phyloP scores from a whole-genome alignment of 2,888 invertebrate genomes.

The Dione vanillae region DNA sequence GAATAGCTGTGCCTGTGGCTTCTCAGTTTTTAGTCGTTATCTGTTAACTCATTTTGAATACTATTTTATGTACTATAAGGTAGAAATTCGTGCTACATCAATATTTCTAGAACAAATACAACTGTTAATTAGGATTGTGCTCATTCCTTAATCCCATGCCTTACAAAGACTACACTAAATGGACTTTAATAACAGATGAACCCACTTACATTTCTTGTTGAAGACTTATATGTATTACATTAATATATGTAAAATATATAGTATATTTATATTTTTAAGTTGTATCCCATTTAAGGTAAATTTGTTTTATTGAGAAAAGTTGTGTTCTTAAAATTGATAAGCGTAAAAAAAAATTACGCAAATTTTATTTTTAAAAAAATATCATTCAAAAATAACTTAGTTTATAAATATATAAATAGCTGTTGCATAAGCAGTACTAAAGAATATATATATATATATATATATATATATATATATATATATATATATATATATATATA shows the following conservation, averaged over 20 bases:
- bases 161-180: neutral
- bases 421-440: neutral
- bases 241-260: too few relatives aligned
- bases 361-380: too few relatives aligned
- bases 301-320: too few relatives aligned
- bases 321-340: too few relatives aligned
- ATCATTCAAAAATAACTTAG: too few relatives aligned
- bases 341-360: too few relatives aligned
- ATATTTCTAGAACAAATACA: slow-evolving; percentile 2
- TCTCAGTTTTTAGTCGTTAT: neutral
- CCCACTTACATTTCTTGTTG: too few relatives aligned
- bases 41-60: neutral
- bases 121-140: neutral
- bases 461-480: slow-evolving; percentile 1
- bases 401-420: too few relatives aligned
- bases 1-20: slow-evolving; percentile 12
- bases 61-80: neutral
- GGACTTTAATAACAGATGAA: neutral
- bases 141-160: slow-evolving; percentile 1
- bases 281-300: too few relatives aligned
- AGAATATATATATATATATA: neutral
- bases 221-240: too few relatives aligned
- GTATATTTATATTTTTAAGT: too few relatives aligned
- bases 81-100: neutral
- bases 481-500: slow-evolving; percentile 1